Evolutionary conservation across 1,140 invertebrate species (phyloP), one percentile per base, ranked within the genome.

Genomic region (Oscheius sp.): DNA sequence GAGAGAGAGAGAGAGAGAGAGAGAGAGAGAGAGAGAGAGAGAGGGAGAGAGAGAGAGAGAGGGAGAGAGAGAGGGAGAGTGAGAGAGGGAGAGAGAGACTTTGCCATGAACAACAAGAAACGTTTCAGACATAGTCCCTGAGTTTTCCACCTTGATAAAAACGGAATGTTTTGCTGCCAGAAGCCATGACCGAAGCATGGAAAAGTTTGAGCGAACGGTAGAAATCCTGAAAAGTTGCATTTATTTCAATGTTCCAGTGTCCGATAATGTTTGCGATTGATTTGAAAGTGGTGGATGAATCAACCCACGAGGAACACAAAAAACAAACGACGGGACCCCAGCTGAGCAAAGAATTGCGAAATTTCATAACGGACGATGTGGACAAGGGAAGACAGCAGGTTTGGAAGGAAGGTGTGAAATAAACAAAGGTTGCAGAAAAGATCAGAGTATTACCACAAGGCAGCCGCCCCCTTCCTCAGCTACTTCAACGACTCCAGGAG

Each of bases 301-400:
- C 10, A 32, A 32, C 23, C 7, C 15, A 23, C 28, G 49, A 55
- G 23, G 49, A 55, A 26, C 7, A 55, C 7, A 55, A 55, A 26
- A 55, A 55, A 26, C 38, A 42, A n/a, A 7, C 15, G 23, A 38
- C 31, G 7, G 26, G 31, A 63, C 32, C 32, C 13, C 32, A 63
- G 31, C 20, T 36, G 61, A 63, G 61, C 32, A 63, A 63, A 63
- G 61, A 63, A 32, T 32, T 36, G 15, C 10, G 36, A 32, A 63
- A 63, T 36, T 36, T 42, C 31, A 38, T 34, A n/a, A 32, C 36
- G 18, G 61, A 63, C 61, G 61, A 63, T 36, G 61, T 42, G 32
- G 61, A 63, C 26, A 63, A 63, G 36, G 61, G 61, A 29, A 34
- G 61, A 34, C 61, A 36, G 61, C 32, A 63, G 55, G 55, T 59